Evolutionary conservation across 2,888 invertebrate genomes (phyloP).

Genomic region (Trimorus sp.): DNA sequence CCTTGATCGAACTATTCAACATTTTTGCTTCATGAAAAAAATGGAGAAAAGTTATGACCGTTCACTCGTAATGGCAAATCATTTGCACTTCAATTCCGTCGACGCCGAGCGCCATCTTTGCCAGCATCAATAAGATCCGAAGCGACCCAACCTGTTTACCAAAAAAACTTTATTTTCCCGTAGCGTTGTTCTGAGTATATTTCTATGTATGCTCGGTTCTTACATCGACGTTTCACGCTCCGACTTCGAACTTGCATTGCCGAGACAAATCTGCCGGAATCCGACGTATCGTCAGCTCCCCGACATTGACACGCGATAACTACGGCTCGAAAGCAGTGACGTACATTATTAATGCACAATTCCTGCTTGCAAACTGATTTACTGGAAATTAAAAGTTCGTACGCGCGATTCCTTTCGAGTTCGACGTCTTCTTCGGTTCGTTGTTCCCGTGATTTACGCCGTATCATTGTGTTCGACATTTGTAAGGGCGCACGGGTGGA

Average conservation of each 20-base stretch:
- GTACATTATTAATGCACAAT: slow-evolving; percentile 54
- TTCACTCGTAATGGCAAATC: too few relatives aligned
- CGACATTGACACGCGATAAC: slow-evolving; percentile 13
- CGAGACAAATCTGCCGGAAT: slow-evolving; percentile 60
- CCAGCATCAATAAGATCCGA: too few relatives aligned
- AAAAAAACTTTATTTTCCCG: too few relatives aligned
- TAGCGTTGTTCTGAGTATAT: slow-evolving; percentile 14
- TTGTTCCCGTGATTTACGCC: slow-evolving; percentile 52
- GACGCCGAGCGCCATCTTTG: too few relatives aligned
- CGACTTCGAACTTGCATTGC: slow-evolving; percentile 56
- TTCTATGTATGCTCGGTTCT: slow-evolving; percentile 19
- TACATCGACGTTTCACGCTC: slow-evolving; percentile 20
- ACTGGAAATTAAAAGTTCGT: slow-evolving; percentile 55
- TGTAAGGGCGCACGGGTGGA: slow-evolving; percentile 48
- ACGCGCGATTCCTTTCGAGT: slow-evolving; percentile 47
- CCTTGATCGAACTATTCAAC: too few relatives aligned
- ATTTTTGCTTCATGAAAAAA: too few relatives aligned
- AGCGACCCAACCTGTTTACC: too few relatives aligned
- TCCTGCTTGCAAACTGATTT: slow-evolving; percentile 37
- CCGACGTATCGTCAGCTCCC: slow-evolving; percentile 44
- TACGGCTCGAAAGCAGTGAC: slow-evolving; percentile 36
- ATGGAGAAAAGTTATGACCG: too few relatives aligned
- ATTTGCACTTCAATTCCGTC: too few relatives aligned
- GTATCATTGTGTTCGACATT: slow-evolving; percentile 58
- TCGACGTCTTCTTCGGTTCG: slow-evolving; percentile 35